These are phyloP conservation scores for Hyperoplus lanceolatus DNA, from an alignment of 2,797 vertebrate genomes.

Conservation along the genomic window DNA sequence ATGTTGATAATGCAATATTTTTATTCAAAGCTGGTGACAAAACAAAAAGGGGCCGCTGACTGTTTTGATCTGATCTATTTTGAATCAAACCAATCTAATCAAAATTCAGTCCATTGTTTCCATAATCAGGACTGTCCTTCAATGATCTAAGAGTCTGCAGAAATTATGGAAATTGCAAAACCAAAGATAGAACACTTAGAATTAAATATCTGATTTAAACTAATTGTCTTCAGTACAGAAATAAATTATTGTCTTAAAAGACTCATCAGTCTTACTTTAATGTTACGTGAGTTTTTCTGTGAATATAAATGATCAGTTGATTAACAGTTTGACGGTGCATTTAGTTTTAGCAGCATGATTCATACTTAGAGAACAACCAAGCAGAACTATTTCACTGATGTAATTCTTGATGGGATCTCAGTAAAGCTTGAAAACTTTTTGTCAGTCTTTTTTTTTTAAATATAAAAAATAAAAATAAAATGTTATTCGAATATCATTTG, in stretches of 20 bases:
- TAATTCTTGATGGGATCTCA: neutral
- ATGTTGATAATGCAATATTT: constrained; percentile 10
- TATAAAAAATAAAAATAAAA: too few relatives aligned
- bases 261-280: constrained; percentile 1
- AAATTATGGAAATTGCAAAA: neutral
- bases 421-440: neutral
- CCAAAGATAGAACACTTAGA: constrained; percentile 10
- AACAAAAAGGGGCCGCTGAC: constrained; percentile 5
- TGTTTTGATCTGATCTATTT: neutral
- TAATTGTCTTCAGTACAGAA: constrained; percentile 1
- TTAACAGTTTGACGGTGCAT: neutral
- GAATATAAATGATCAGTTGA: too few relatives aligned
- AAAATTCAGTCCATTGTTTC: constrained; percentile 2
- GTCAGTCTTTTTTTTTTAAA: too few relatives aligned
- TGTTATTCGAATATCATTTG: too few relatives aligned
- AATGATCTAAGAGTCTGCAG: neutral
- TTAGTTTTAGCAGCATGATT: neutral
- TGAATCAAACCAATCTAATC: neutral
- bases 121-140: neutral
- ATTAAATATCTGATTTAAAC: constrained; percentile 8
- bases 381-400: neutral
- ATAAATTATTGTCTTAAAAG: constrained; percentile 2
- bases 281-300: neutral
- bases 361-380: too few relatives aligned
- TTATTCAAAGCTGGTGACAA: neutral